Evolutionary conservation across 2,797 vertebrate genomes (phyloP).

Genomic region (Sus cebifrons): DNA sequence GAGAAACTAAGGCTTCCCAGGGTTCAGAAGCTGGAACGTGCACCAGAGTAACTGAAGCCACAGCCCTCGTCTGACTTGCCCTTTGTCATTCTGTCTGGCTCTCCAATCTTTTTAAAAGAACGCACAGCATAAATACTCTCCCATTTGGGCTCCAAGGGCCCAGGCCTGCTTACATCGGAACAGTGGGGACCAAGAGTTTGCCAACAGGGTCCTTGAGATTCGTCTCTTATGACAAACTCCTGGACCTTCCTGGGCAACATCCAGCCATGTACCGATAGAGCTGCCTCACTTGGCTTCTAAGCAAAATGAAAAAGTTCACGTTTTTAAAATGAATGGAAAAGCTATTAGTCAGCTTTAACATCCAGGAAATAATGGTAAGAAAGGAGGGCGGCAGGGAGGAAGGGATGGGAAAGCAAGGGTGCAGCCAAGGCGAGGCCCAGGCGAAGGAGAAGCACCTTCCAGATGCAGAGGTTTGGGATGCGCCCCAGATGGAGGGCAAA

Average conservation of each 20-base stretch:
- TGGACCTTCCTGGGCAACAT: neutral
- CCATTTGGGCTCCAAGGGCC: neutral
- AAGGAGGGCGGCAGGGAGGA: neutral
- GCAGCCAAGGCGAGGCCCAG: neutral
- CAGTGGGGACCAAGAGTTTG: neutral
- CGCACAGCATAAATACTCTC: neutral
- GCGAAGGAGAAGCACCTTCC: neutral
- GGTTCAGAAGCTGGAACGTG: neutral
- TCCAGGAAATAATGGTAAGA: neutral
- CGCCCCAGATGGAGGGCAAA: too few relatives aligned
- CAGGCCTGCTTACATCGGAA: neutral
- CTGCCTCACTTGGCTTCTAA: neutral
- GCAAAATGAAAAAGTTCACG: neutral
- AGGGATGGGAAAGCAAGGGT: neutral
- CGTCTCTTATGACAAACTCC: neutral
- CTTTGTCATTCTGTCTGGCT: neutral
- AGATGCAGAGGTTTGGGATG: too few relatives aligned
- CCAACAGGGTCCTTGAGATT: neutral
- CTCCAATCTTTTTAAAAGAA: neutral
- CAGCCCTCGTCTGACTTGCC: neutral
- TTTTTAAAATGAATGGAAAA: neutral
- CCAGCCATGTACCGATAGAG: neutral
- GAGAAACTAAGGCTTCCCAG: neutral
- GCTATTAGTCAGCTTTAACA: neutral
- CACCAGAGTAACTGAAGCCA: neutral